Evolutionary conservation across 2,113 vertebrate genomes (phyloP).

Genomic region (Fukomys damarensis): DNA sequence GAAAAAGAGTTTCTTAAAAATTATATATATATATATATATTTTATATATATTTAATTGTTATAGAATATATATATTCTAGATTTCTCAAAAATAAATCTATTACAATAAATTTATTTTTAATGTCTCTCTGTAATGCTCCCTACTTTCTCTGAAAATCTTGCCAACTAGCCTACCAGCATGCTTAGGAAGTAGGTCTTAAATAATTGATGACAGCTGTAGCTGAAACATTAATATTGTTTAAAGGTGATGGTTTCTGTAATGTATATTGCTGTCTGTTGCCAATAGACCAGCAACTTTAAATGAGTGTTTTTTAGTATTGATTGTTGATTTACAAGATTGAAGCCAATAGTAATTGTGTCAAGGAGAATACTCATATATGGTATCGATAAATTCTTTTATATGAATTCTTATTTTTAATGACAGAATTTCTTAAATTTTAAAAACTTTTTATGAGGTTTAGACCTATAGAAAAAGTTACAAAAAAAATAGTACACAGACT

Average conservation of each 20-base stretch:
- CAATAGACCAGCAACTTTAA: conserved; percentile 58
- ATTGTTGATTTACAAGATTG: conserved; percentile 67
- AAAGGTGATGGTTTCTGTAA: conserved; percentile 68
- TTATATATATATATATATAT: not conserved
- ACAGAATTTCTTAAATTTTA: conserved; percentile 36
- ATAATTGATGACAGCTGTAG: conserved; percentile 72
- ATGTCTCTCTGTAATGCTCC: not conserved
- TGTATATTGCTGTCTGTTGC: conserved; percentile 67
- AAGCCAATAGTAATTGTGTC: conserved; percentile 53
- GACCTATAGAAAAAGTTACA: conserved; percentile 37
- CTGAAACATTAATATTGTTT: conserved; percentile 70
- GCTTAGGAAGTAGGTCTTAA: conserved; percentile 60
- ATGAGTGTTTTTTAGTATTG: conserved; percentile 68
- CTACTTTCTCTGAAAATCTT: conserved; percentile 37
- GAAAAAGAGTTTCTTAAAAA: conserved; percentile 48
- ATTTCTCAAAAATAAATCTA: conserved; percentile 4
- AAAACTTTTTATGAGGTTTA: conserved; percentile 36
- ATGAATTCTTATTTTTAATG: conserved; percentile 50
- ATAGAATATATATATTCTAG: not conserved
- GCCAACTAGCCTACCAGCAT: conserved; percentile 24
- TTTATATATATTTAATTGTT: no score
- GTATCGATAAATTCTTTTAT: conserved; percentile 28
- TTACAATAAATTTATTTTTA: conserved; percentile 24
- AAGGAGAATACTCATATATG: conserved; percentile 41
- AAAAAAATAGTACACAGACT: not conserved